phyloP scores from a whole-genome alignment of 2,797 vertebrate species.

The Premnoplex brunnescens region DNA sequence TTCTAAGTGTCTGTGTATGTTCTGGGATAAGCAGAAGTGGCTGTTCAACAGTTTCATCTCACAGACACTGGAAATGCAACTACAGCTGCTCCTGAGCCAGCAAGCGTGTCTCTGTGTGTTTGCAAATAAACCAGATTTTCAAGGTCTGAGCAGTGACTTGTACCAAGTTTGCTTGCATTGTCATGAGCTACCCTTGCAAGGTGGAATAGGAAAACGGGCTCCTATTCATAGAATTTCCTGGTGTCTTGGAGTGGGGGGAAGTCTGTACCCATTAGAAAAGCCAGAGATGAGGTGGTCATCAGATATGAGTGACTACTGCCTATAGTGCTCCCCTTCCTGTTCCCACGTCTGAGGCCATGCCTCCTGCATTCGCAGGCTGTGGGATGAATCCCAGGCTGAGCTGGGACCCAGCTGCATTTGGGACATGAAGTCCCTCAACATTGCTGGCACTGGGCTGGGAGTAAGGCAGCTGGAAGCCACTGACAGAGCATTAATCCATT shows the following conservation, averaged over 20 bases:
- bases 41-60: background rate
- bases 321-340: background rate
- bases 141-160: background rate
- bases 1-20: background rate
- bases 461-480: background rate
- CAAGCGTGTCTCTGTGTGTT: background rate
- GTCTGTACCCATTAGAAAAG: background rate
- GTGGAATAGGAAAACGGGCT: background rate
- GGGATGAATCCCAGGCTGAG: accelerated
- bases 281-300: background rate
- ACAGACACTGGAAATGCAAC: background rate
- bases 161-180: accelerated
- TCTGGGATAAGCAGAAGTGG: background rate
- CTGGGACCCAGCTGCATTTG: background rate
- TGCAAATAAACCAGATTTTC: background rate
- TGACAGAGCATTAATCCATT: background rate
- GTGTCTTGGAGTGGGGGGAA: background rate
- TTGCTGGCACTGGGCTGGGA: background rate
- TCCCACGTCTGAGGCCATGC: background rate
- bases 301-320: accelerated
- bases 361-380: background rate
- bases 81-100: background rate
- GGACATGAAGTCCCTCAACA: accelerated
- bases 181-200: background rate
- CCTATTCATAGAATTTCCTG: background rate